Base-by-base conservation (phyloP, 2,113 vertebrate species). In the Callionymus lyra region DNA sequence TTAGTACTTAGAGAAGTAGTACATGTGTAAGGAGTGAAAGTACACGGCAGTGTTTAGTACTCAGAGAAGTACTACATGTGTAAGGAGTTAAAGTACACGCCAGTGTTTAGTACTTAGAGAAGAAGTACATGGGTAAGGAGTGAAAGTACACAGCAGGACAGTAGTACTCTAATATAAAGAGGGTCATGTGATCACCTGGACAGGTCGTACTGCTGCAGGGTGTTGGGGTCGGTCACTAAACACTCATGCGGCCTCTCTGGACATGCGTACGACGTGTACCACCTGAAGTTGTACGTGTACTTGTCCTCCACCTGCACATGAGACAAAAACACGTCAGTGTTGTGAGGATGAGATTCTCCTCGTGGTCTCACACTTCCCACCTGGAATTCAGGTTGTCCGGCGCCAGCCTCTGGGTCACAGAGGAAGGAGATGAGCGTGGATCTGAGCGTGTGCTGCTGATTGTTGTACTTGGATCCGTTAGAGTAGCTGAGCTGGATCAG, bases 201-300 rank as follows among this genome's bases (percentile, higher is more conserved):
- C 16, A 98, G 71, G 50, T 98, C 95, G 2, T 96, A 97, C 2
- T 98, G 95, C 15, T 93, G 84, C 44, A 91, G 54, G 0, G 84
- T 88, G 2, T 16, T 6, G 1, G 76, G 77, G 71, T 97, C 89
- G 0, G 88, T 96, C 70, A 93, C 95, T 54, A 94, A 14, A 46
- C 95, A 98, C 68, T 94, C 93, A 41, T 91, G 67, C 0, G 89
- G 87, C 45, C 88, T 81, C 63, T 90, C 89, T 0, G 92, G 92
- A 72, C 95, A 98, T 6, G 90, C 93, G n/a, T 89, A 85, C 18
- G 90, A 90, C 1, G 93, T 97, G 36, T 97, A 93, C 93, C 93
- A 97, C 44, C 76, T 89, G 72, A 98, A 97, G 77, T 94, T 96
- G 51, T 98, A 98, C 0, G 92, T 91, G 38, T 84, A 86, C 0